These are phyloP conservation scores for Mimas tiliae DNA, from an alignment of 2,888 invertebrate species.

Conservation along the genomic window DNA sequence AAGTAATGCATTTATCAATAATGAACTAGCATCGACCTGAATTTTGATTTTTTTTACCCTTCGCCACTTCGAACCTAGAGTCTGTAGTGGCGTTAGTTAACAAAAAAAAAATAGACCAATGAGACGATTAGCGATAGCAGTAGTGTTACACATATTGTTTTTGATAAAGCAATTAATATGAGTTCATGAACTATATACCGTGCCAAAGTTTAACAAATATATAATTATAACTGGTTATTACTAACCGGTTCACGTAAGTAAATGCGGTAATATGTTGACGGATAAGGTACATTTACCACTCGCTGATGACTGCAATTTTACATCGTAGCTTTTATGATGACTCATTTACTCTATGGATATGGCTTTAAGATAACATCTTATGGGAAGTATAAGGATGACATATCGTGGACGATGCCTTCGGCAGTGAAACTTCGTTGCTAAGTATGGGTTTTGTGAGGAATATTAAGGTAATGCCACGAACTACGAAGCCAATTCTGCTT, in stretches of 20 bases:
- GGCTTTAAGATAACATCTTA: not conserved
- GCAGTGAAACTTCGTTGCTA: not conserved
- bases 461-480: too few species aligned
- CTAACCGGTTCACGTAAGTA: not conserved
- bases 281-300: not conserved
- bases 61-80: too few species aligned
- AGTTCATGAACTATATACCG: not conserved
- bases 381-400: not conserved
- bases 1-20: too few species aligned
- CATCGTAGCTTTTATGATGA: slow-evolving; percentile 18
- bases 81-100: too few species aligned
- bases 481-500: too few species aligned
- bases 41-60: too few species aligned
- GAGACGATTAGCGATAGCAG: too few species aligned
- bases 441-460: too few species aligned
- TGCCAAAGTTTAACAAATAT: not conserved
- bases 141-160: too few species aligned
- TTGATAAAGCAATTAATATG: too few species aligned
- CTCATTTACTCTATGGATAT: slow-evolving; percentile 8
- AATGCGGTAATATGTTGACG: slow-evolving; percentile 1
- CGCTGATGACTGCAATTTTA: slow-evolving; percentile 14
- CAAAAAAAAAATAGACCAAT: too few species aligned
- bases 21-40: too few species aligned
- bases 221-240: not conserved
- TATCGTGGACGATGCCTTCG: not conserved